Conservation (phyloP, 30 jellyfish, hydroid and myxozoan genomes). For the Chironex yamaguchii region DNA sequence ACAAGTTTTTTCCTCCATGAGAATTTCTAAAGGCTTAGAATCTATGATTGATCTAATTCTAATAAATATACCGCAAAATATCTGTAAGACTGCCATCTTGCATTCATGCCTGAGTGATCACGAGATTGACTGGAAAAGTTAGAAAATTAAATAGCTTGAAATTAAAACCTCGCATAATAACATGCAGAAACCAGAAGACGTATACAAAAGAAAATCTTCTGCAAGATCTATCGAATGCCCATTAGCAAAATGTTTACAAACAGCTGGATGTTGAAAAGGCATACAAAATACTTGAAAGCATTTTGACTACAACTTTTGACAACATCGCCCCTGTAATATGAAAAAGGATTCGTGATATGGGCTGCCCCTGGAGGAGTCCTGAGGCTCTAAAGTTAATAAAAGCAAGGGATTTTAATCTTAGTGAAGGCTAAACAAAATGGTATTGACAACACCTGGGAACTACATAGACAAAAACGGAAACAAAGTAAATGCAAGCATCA, state of each 20-base stretch:
- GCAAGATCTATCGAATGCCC: conserved; percentile 7
- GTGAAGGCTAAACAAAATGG: conserved; percentile 29
- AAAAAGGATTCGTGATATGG: conserved; percentile 56
- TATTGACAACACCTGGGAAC: conserved; percentile 43
- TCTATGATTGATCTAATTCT: conserved; percentile 29
- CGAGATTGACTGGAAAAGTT: conserved; percentile 57
- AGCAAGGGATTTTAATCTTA: conserved; percentile 50
- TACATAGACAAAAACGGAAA: conserved; percentile 31
- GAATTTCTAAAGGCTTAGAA: conserved; percentile 42
- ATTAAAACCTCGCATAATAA: conserved; percentile 47
- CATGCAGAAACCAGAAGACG: conserved; percentile 23
- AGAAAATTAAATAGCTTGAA: conserved; percentile 36
- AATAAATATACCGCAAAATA: conserved; percentile 3
- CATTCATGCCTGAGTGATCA: conserved; percentile 31
- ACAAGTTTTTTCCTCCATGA: conserved; percentile 27
- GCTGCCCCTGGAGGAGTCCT: conserved; percentile 43
- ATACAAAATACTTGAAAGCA: neutral
- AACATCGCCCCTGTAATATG: conserved; percentile 42
- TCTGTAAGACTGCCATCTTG: neutral
- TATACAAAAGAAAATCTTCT: conserved; percentile 26
- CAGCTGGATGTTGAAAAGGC: neutral
- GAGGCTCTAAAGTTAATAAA: conserved; percentile 23
- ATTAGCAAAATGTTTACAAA: conserved; percentile 13
- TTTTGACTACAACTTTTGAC: neutral
- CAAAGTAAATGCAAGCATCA: conserved; percentile 23